Conservation (phyloP, 92 coral and sea anemone species). For the Muricea muricata region DNA sequence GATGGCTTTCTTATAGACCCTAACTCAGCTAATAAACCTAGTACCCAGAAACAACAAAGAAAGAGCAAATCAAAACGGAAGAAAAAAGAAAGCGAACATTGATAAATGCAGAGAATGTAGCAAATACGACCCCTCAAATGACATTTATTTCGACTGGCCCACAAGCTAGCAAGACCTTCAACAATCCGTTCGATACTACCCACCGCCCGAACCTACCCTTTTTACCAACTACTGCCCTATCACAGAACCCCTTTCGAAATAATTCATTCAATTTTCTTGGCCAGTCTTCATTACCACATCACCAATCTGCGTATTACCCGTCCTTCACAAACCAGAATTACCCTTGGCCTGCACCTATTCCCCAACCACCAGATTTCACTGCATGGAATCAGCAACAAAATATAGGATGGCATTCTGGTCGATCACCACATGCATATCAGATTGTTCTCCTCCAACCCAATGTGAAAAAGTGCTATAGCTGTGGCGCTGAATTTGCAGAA, state of each 20-base stretch:
- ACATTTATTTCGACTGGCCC: no score
- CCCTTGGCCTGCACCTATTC: background rate
- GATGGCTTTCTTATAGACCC: background rate
- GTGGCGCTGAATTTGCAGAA: slow-evolving; percentile 50
- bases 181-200: no score
- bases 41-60: background rate
- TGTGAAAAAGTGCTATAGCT: slow-evolving; percentile 62
- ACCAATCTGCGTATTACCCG: background rate
- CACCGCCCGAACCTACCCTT: no score
- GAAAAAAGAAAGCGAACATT: no score
- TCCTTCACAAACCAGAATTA: background rate
- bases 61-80: no score
- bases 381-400: background rate
- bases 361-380: background rate
- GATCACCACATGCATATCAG: background rate
- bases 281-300: background rate
- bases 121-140: no score
- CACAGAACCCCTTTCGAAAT: background rate
- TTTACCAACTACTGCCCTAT: no score
- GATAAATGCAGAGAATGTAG: no score
- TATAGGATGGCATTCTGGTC: background rate
- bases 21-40: background rate
- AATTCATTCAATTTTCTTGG: no score
- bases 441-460: slow-evolving; percentile 7
- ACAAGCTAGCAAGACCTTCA: no score